Base-by-base conservation (phyloP, 1,140 invertebrate species). In the Panulirus ornatus region DNA sequence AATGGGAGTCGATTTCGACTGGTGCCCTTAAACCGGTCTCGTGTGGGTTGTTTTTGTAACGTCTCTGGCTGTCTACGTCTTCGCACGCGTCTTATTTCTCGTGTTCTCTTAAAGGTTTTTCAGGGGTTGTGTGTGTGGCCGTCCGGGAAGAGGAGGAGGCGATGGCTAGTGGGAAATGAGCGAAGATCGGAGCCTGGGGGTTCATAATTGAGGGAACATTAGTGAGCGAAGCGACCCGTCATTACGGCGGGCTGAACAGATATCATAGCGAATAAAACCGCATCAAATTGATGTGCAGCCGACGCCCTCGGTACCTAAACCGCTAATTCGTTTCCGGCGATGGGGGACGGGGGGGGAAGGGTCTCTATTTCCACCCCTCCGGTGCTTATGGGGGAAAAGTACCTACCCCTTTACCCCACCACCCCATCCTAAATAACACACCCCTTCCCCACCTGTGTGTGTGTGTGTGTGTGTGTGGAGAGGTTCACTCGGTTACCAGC, bases 201-300 rank as follows among this genome's bases (percentile, higher is more conserved):
- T 38, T 58, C 54, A 44, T 78, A 78, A 78, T 78, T 78, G 75
- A 44, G 11, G 11, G 75, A 40, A 78, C 75, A 44, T 78, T 78
- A 78, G 75, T 40, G 75, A 16, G 19, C n/a, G 75, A 27, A 22
- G 19, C 40, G 75, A 78, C 38, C 75, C 40, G 75, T 78, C 75
- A 78, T 78, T 78, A 78, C n/a, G 40, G 40, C 16, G 44, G 75
- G 38, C 42, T 19, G 75, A 78, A 11, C 38, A 78, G 75, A 78
- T 78, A 78, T 78, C 38, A 44, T 22, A 27, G 75, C 34, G 75
- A 44, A 78, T 78, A 78, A 78, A 78, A 78, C 75, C 75, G 40
- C 38, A 78, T 78, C 75, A 40, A n/a, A 27, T n/a, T n/a, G n/a
- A n/a, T n/a, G n/a, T n/a, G n/a, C n/a, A n/a, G n/a, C 71, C 22